Evolutionary conservation across 2,113 vertebrate species (phyloP), one percentile per base, ranked within the genome.

Genomic region (Vimba vimba): DNA sequence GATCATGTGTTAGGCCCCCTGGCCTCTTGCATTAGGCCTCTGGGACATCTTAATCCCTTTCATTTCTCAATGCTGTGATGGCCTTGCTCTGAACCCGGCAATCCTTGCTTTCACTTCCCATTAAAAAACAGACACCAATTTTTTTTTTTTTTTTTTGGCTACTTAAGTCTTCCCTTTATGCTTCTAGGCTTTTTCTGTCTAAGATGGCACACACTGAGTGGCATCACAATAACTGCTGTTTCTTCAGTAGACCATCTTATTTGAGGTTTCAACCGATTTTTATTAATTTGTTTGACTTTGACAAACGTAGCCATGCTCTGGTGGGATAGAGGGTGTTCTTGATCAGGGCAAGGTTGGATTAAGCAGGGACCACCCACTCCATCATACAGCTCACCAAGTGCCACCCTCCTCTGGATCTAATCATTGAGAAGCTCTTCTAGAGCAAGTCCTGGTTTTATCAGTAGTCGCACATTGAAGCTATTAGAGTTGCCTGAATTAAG

Each of bases 381-480:
- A 59, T 43, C 19, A 59, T 79, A 19, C 21, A 66, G 52, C 73
- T 43, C 66, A 82, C 90, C 82, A 79, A 83, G 25, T 74, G 15
- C 84, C 79, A 87, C 75, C 89, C 50, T 75, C 52, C 52, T 83
- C 50, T 84, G 50, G 39, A 84, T 68, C 43, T 75, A 68, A 81
- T 60, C 64, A 47, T 80, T 25, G 64, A 83, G 57, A 77, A 52
- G 84, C 62, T 84, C 77, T 88, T 87, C 89, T 84, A 87, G 93
- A 91, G 86, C 87, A 76, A 85, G 82, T 79, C 79, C 86, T 88
- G 88, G 81, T 93, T 92, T 93, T 93, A 93, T 92, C 93, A 93
- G 92, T 92, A 94, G 94, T 94, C 90, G 84, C 94, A 95, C 92
- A 92, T 81, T 95, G 93, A 94, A 94, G 89, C 91, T 90, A 93